Evolutionary conservation across 2,888 invertebrate species (phyloP), one percentile per base, ranked within the genome.

Genomic region (Eupithecia dodoneata): DNA sequence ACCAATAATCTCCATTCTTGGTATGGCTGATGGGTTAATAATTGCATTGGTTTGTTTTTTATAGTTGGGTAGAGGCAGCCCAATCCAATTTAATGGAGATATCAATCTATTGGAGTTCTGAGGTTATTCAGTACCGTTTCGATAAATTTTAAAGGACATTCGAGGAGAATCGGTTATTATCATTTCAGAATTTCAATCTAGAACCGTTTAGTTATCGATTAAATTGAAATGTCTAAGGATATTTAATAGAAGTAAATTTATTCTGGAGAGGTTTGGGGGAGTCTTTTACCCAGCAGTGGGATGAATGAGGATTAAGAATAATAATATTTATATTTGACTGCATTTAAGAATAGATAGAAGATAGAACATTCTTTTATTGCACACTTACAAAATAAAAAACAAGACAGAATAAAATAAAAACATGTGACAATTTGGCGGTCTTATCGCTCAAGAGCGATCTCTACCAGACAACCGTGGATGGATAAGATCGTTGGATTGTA

Each of bases 21-120:
- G 66, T 76, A 78, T 12, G 45, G 74, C 45, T 86, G 84, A 87
- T 87, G 85, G 81, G 66, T 82, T 80, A 80, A 85, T 87, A 86
- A 87, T 87, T 85, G 81, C 82, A 85, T 79, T 77, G 76, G 45
- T 69, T 63, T 63, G 63, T 63, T 63, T 63, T 63, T 30, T 30
- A 63, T 63, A 63, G 55, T 59, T 6, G 30, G 30, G 30, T 63
- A 63, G 18, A 63, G 10, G 10, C 44, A 44, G 10, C 44, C 67
- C 67, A 69, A 69, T 69, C 67, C 67, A 69, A 69, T 69, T 69
- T 69, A 2, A 45, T 45, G 45, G 44, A 69, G 67, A 69, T 69
- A n/a, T 44, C 44, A 44, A 69, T 69, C 67, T 69, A 66, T 63
- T 63, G 10, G 59, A 63, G 63, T 59, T 18, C 59, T 9, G 59